These are phyloP conservation scores for Zophobas atratus DNA, from an alignment of 1,140 invertebrate species.

Conservation along the genomic window DNA sequence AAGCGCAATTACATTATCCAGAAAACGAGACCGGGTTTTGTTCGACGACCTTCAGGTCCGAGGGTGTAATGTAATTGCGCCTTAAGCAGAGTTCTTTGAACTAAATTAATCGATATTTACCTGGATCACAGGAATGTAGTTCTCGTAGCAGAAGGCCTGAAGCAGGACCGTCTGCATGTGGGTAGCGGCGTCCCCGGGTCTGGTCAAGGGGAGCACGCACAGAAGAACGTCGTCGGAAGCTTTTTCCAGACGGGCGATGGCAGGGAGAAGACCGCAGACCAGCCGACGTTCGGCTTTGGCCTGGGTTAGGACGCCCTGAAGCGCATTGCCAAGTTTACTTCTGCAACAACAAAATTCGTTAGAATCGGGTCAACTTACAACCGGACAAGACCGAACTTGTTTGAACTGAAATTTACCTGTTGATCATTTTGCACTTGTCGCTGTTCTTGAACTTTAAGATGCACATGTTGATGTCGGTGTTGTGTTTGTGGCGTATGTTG, in stretches of 20 bases:
- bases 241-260: constrained; percentile 74
- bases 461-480: constrained; percentile 54
- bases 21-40: too few relatives aligned
- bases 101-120: constrained; percentile 64
- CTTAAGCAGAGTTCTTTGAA: not conserved
- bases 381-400: not conserved
- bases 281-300: constrained; percentile 74
- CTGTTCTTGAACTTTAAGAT: constrained; percentile 56
- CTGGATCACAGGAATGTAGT: constrained; percentile 79
- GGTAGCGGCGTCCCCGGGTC: constrained; percentile 75
- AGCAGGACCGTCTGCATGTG: constrained; percentile 80
- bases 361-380: not conserved
- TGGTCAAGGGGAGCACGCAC: constrained; percentile 74
- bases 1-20: too few relatives aligned
- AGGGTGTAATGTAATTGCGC: too few relatives aligned
- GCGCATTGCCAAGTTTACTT: constrained; percentile 69
- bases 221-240: constrained; percentile 75
- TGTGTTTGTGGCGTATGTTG: not conserved
- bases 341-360: constrained; percentile 55
- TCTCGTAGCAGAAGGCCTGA: constrained; percentile 80
- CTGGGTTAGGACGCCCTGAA: constrained; percentile 72
- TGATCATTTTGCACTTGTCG: constrained; percentile 63
- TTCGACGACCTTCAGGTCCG: too few relatives aligned
- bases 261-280: constrained; percentile 74
- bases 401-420: constrained; percentile 54